Evolutionary conservation across 2,888 invertebrate species (phyloP).

Genomic region (Aleiodes alternator): DNA sequence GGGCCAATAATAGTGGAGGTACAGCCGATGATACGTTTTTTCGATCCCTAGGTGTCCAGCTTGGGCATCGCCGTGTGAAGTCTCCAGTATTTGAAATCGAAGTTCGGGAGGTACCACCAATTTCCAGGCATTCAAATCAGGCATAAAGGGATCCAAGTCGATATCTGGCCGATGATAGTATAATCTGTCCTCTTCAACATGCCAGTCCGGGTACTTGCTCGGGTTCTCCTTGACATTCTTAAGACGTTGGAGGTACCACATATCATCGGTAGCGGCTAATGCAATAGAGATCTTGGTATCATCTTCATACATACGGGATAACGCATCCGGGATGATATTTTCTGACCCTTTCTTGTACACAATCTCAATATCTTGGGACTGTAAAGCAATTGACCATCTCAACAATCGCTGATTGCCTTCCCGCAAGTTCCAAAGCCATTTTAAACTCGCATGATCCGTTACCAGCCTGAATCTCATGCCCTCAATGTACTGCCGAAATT

Average conservation of each 20-base stretch:
- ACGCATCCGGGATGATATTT: conserved; percentile 47
- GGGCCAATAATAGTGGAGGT: conserved; percentile 8
- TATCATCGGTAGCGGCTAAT: conserved; percentile 1
- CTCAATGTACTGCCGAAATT: conserved; percentile 27
- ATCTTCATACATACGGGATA: conserved; percentile 36
- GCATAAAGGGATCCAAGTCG: not conserved
- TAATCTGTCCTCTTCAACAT: conserved; percentile 33
- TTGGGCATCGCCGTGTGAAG: not conserved
- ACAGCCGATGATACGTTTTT: not conserved
- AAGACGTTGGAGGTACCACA: conserved; percentile 25
- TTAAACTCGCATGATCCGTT: conserved; percentile 4
- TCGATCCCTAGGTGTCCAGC: not conserved
- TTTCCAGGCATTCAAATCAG: conserved; percentile 4
- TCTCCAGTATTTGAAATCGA: not conserved
- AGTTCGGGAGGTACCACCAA: conserved; percentile 9
- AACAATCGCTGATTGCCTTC: conserved; percentile 21
- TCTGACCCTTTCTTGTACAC: not conserved
- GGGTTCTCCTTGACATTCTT: conserved; percentile 18
- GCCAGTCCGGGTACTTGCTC: conserved; percentile 36
- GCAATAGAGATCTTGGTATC: not conserved
- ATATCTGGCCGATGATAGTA: not conserved
- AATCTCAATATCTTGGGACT: conserved; percentile 34
- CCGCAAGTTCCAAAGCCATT: not conserved
- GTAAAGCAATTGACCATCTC: conserved; percentile 40
- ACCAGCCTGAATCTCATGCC: not conserved